phyloP scores from a whole-genome alignment of 2,888 invertebrate genomes.

The Eristalis arbustorum region DNA sequence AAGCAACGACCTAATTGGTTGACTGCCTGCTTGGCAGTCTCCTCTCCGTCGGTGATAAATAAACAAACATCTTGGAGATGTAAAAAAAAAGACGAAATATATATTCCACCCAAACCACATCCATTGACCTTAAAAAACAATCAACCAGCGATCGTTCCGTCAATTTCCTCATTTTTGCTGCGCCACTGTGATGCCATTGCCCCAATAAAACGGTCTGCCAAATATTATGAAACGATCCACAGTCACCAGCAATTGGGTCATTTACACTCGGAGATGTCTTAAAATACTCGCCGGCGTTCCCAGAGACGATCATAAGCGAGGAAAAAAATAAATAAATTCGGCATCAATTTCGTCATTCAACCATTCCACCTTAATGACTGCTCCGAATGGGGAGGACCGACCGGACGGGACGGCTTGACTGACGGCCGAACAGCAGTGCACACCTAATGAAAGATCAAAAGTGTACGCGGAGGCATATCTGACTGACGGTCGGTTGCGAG shows the following conservation, averaged over 20 bases:
- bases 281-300: conserved; percentile 20
- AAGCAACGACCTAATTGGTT: background rate
- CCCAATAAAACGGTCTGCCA: conserved; percentile 47
- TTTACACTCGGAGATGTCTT: conserved; percentile 24
- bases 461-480: background rate
- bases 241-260: conserved; percentile 36
- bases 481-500: conserved; percentile 11
- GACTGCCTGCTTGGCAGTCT: background rate
- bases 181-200: conserved; percentile 39
- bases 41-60: background rate
- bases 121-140: conserved; percentile 36
- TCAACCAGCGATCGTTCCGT: background rate
- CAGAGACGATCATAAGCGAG: conserved; percentile 15
- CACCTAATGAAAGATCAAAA: conserved; percentile 36
- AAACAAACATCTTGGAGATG: background rate
- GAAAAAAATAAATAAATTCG: conserved; percentile 22
- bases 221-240: conserved; percentile 34
- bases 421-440: background rate
- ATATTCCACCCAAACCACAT: conserved; percentile 7
- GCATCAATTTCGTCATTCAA: conserved; percentile 29
- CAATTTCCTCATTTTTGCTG: conserved; percentile 30
- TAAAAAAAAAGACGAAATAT: conserved; percentile 31
- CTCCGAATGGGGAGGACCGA: conserved; percentile 1
- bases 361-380: conserved; percentile 39
- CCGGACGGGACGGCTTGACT: background rate